These are phyloP conservation scores for Latrodectus elegans DNA, from an alignment of 2,888 invertebrate species.

Conservation along the genomic window DNA sequence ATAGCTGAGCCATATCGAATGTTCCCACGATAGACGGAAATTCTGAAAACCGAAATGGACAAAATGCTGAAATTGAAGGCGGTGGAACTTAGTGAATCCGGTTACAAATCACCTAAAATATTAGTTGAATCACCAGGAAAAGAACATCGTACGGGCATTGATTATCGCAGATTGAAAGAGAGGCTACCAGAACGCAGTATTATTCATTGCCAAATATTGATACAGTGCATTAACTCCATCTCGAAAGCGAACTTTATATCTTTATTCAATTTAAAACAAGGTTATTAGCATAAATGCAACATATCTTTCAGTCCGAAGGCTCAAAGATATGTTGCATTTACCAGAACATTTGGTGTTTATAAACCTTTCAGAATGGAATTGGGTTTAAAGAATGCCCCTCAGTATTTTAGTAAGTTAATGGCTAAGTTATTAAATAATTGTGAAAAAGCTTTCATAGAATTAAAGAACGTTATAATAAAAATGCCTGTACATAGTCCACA, in stretches of 20 bases:
- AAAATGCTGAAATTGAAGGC: slow-evolving; percentile 12
- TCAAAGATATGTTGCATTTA: slow-evolving; percentile 8
- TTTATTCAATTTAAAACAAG: slow-evolving; percentile 8
- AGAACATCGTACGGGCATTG: slow-evolving; percentile 1
- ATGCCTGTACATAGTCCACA: too few species aligned
- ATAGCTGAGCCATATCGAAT: too few species aligned
- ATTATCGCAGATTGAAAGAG: slow-evolving; percentile 7
- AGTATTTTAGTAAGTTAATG: slow-evolving; percentile 15
- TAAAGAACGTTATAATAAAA: too few species aligned
- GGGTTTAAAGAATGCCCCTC: slow-evolving; percentile 33
- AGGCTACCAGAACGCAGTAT: not conserved
- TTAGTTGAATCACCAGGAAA: slow-evolving; percentile 11
- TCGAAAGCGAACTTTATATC: slow-evolving; percentile 3
- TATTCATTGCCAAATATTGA: slow-evolving; percentile 23
- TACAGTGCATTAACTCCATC: slow-evolving; percentile 3
- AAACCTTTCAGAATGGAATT: slow-evolving; percentile 10
- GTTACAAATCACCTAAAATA: slow-evolving; percentile 28
- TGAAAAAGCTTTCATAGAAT: not conserved
- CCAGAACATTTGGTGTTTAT: slow-evolving; percentile 19
- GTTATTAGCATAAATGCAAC: slow-evolving; percentile 44
- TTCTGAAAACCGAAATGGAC: too few species aligned
- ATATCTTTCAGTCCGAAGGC: slow-evolving; percentile 5
- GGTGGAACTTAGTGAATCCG: slow-evolving; percentile 25
- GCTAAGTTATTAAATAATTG: not conserved
- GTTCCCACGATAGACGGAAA: too few species aligned